phyloP scores from a whole-genome alignment of 2,113 vertebrate genomes.

The Tyrannus savana region DNA sequence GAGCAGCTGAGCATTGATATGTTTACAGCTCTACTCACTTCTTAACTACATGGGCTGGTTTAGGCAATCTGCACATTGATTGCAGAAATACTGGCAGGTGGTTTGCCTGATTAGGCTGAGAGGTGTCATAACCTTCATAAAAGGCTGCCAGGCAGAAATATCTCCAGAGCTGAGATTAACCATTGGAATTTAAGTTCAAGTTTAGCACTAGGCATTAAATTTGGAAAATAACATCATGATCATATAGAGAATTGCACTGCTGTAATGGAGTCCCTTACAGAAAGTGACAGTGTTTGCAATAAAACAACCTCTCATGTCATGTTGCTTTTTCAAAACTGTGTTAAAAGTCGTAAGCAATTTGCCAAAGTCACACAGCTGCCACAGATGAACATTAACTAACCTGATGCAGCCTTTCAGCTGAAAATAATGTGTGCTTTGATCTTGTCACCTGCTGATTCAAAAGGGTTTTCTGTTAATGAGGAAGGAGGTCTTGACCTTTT shows the following conservation, averaged over 20 bases:
- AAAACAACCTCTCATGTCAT: not conserved
- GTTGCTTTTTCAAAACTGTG: not conserved
- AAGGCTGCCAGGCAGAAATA: not conserved
- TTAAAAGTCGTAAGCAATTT: not conserved
- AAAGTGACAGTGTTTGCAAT: not conserved
- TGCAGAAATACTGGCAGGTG: not conserved
- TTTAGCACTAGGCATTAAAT: not conserved
- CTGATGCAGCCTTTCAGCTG: not conserved
- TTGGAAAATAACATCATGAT: not conserved
- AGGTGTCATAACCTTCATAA: not conserved
- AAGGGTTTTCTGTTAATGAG: not conserved
- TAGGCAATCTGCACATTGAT: not conserved
- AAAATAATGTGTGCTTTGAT: not conserved
- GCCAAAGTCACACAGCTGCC: not conserved
- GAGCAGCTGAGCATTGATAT: not conserved
- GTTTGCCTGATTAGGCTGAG: not conserved
- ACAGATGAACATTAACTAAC: not conserved
- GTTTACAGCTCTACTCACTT: not conserved
- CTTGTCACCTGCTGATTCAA: not conserved
- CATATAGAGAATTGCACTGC: not conserved
- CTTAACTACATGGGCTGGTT: not conserved
- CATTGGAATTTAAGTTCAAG: not conserved
- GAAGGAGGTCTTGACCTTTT: not conserved
- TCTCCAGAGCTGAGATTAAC: not conserved
- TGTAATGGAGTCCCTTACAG: not conserved